Conservation (phyloP, 2,113 vertebrate genomes). For the Psittacula cyanocephala region DNA sequence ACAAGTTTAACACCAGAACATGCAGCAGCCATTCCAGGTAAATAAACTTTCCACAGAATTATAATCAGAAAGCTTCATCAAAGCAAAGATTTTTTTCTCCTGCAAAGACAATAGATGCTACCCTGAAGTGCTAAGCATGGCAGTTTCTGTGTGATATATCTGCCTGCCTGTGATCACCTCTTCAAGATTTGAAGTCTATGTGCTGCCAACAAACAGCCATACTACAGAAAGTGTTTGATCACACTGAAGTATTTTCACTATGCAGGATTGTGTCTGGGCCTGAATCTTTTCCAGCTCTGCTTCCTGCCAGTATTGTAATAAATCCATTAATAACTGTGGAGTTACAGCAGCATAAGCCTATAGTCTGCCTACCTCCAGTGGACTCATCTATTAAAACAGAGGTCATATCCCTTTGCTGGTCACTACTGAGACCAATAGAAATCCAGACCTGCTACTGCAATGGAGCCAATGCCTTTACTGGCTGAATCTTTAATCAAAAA, state of each 20-base stretch:
- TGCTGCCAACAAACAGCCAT: neutral
- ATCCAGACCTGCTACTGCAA: neutral
- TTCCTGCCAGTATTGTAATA: neutral
- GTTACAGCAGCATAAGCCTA: neutral
- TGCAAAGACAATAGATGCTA: neutral
- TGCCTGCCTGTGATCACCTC: neutral
- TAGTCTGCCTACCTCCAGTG: neutral
- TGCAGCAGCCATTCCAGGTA: neutral
- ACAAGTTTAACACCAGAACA: neutral
- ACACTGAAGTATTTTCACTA: neutral
- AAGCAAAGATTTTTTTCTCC: neutral
- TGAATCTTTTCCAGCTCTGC: neutral
- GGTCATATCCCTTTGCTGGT: neutral
- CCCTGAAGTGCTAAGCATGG: neutral
- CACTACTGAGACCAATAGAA: neutral
- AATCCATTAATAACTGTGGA: neutral
- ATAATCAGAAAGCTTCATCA: neutral
- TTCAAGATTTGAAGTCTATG: neutral
- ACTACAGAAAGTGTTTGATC: neutral
- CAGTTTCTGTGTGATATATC: neutral
- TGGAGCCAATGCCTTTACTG: neutral
- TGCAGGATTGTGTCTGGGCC: neutral
- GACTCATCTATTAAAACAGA: neutral
- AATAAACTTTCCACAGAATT: neutral
- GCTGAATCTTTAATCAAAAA: neutral